These are phyloP conservation scores for Syngnathus acus DNA, from an alignment of 2,797 vertebrate genomes.

Conservation along the genomic window DNA sequence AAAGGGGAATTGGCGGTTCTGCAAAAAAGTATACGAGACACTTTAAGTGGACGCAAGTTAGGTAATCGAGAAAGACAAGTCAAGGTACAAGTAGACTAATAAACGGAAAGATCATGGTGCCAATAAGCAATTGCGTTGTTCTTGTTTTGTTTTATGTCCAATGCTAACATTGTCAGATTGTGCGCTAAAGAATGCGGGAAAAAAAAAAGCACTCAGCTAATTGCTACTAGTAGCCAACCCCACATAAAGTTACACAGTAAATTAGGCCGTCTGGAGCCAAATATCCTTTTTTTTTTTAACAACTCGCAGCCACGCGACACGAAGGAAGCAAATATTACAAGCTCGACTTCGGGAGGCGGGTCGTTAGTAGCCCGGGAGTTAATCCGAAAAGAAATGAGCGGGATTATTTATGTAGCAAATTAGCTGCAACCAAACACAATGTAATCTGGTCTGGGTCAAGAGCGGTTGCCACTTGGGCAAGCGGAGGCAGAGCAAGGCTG, in stretches of 20 bases:
- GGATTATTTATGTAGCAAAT: conserved; percentile 85
- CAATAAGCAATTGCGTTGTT: not conserved
- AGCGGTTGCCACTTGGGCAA: conserved; percentile 67
- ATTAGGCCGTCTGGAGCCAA: conserved; percentile 10
- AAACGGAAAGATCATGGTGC: not conserved
- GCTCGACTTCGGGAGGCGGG: conserved; percentile 55
- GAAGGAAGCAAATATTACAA: conserved; percentile 42
- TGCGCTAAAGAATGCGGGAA: not conserved
- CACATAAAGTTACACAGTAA: conserved; percentile 1
- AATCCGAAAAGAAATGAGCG: conserved; percentile 77
- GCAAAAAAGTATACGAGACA: not conserved
- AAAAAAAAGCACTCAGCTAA: not conserved
- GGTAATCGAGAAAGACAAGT: not conserved
- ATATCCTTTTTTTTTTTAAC: conserved; percentile 31
- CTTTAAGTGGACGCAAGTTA: not conserved
- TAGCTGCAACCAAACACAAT: conserved; percentile 87
- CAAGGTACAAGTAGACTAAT: not conserved
- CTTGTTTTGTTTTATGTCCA: not conserved
- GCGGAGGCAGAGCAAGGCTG: conserved; percentile 61
- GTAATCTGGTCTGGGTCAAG: conserved; percentile 76
- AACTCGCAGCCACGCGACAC: conserved; percentile 35
- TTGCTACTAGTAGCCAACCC: not conserved
- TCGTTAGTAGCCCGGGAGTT: conserved; percentile 80
- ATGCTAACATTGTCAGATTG: not conserved
- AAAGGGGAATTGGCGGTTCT: not conserved